These are phyloP conservation scores for Macaca fascicularis DNA, from an alignment of 2,113 vertebrate species.

Conservation along the genomic window DNA sequence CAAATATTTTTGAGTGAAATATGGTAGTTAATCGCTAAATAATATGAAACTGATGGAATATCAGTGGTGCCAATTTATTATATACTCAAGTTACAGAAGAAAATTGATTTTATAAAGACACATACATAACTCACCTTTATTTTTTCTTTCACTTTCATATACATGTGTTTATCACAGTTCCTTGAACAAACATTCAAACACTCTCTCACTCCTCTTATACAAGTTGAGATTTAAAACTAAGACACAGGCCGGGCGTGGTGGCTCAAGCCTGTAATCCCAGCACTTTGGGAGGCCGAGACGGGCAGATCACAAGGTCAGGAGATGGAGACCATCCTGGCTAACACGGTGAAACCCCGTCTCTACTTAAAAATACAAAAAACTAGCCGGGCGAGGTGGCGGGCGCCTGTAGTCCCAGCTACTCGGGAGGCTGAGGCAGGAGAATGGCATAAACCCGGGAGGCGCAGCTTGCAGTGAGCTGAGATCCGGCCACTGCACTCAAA, in stretches of 20 bases:
- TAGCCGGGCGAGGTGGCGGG: no score
- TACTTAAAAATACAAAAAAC: no score
- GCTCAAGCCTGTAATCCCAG: no score
- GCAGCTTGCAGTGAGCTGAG: no score
- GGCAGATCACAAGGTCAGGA: no score
- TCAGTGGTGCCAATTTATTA: neutral
- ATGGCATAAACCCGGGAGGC: no score
- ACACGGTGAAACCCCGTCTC: no score
- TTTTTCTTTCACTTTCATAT: neutral
- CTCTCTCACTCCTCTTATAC: neutral
- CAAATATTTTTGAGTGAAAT: neutral
- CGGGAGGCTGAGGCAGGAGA: no score
- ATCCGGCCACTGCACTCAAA: no score
- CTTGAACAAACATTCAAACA: neutral
- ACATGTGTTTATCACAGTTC: neutral
- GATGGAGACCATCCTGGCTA: no score
- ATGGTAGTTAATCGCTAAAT: neutral
- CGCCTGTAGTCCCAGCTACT: no score
- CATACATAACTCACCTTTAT: neutral
- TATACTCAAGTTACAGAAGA: neutral
- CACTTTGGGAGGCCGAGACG: no score
- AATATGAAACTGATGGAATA: neutral
- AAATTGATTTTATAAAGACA: neutral
- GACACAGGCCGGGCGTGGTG: neutral
- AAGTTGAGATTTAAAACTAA: conserved; percentile 1